A percentile compares a stretch with the other conserved stretches of the same genome.
phyloP scores from a whole-genome alignment of 2,113 vertebrate species.

The Oenanthe melanoleuca region DNA sequence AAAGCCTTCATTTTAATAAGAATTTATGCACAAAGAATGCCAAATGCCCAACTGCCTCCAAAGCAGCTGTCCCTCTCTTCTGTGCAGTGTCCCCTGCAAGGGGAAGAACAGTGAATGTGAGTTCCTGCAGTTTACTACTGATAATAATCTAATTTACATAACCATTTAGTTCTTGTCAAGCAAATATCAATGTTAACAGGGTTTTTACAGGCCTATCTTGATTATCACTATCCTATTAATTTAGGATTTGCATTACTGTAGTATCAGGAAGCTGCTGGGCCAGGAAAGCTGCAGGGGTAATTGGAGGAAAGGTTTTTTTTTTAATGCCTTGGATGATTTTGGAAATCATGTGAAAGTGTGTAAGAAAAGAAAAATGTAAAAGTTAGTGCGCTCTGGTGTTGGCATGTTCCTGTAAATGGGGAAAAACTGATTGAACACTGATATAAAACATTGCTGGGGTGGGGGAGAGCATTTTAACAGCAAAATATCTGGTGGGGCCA shows the following conservation, averaged over 20 bases:
- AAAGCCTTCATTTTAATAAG: background rate
- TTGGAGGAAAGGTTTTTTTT: background rate
- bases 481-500: background rate
- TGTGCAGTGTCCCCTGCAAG: background rate
- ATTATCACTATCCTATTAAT: background rate
- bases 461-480: background rate
- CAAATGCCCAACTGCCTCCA: background rate
- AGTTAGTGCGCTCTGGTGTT: background rate
- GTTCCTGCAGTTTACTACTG: background rate
- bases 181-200: background rate
- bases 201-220: background rate
- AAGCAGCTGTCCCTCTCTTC: conserved; percentile 11
- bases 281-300: background rate
- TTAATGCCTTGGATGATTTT: background rate
- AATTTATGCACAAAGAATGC: background rate
- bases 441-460: background rate
- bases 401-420: background rate
- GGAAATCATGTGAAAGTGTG: background rate
- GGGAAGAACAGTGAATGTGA: background rate
- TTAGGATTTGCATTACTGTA: background rate
- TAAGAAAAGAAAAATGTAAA: background rate
- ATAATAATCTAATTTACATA: background rate
- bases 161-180: background rate
- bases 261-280: background rate
- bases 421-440: background rate